Evolutionary conservation across 2,113 vertebrate genomes (phyloP).

Genomic region (Talpa occidentalis): DNA sequence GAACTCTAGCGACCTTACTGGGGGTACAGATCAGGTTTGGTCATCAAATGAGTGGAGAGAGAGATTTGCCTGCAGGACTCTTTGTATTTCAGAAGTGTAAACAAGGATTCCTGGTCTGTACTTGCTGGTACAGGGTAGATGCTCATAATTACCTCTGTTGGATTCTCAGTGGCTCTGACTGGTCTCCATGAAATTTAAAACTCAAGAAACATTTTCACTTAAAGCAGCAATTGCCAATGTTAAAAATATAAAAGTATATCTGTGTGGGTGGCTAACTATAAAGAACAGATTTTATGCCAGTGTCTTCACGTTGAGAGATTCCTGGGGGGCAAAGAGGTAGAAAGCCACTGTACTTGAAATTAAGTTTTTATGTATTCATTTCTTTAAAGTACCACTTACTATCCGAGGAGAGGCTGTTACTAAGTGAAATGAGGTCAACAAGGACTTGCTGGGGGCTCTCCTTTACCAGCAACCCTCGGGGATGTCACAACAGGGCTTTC

Average conservation of each 20-base stretch:
- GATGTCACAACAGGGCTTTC: slow-evolving; percentile 29
- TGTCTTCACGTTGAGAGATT: neutral
- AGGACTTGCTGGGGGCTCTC: neutral
- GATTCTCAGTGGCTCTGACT: neutral
- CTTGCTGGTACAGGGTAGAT: neutral
- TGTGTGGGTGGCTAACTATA: neutral
- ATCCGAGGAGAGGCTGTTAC: neutral
- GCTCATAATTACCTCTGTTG: neutral
- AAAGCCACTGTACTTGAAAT: neutral
- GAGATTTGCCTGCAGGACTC: neutral
- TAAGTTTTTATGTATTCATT: neutral
- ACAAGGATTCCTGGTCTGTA: neutral
- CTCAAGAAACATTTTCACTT: neutral
- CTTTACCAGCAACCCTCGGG: neutral
- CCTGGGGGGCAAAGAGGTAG: neutral
- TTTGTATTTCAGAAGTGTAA: neutral
- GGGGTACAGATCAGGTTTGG: neutral
- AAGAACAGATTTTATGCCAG: neutral
- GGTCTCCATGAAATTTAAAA: slow-evolving; percentile 17
- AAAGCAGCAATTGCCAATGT: neutral
- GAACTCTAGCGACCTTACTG: neutral
- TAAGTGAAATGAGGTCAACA: slow-evolving; percentile 20
- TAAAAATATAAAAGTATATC: neutral
- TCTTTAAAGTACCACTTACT: neutral
- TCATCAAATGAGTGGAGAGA: neutral